Percentiles rank a stretch among this genome's conserved stretches.
Conservation (phyloP, 2,113 vertebrate genomes). For the Syrmaticus mikado region DNA sequence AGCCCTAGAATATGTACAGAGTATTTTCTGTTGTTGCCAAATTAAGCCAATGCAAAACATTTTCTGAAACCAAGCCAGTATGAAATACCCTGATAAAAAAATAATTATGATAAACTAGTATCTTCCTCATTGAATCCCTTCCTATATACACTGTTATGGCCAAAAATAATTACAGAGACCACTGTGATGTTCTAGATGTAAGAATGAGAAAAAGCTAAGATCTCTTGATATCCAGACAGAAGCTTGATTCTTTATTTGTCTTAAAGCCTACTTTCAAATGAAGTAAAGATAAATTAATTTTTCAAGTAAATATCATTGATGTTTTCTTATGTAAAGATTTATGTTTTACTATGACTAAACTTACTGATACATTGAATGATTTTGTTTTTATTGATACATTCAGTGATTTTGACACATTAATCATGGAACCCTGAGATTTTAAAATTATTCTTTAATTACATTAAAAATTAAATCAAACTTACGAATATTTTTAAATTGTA, state of each 20-base stretch:
- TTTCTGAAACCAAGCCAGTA: neutral
- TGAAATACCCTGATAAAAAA: neutral
- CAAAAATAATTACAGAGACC: accelerated
- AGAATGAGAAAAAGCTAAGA: neutral
- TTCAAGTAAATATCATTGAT: neutral
- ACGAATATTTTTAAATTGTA: neutral
- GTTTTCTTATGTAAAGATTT: neutral
- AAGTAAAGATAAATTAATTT: neutral
- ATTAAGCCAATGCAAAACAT: neutral
- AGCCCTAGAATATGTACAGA: neutral
- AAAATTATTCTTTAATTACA: neutral
- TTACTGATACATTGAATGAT: neutral
- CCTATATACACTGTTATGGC: neutral
- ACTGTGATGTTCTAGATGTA: neutral
- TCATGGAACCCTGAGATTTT: neutral
- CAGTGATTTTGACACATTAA: neutral
- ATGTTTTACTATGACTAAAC: neutral
- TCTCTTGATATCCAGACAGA: neutral
- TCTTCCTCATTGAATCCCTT: neutral
- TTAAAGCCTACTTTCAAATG: neutral
- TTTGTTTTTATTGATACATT: neutral
- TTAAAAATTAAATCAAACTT: neutral
- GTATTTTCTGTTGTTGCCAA: neutral
- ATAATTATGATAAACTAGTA: neutral
- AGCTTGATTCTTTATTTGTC: neutral